Percentiles rank a stretch among this genome's conserved stretches.
Conservation (phyloP, 1,140 invertebrate species). For the Drosophila kikkawai region DNA sequence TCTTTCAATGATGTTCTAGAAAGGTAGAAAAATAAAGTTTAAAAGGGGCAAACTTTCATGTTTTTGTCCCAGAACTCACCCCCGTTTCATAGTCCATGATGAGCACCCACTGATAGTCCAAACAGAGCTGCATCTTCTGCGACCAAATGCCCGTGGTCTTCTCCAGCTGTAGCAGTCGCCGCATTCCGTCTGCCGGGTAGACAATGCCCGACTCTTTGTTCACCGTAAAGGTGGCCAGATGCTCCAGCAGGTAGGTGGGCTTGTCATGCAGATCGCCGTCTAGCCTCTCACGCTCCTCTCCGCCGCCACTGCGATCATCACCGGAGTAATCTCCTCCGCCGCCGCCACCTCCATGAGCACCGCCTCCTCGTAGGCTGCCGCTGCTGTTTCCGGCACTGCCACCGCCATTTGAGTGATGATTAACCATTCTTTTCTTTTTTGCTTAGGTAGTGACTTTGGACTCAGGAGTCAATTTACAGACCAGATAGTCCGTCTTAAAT, state of each 20-base stretch:
- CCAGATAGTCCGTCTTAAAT: slow-evolving; percentile 1
- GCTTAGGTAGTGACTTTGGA: not conserved
- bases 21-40: slow-evolving; percentile 33
- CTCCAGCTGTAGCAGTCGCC: slow-evolving; percentile 96
- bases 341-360: slow-evolving; percentile 65
- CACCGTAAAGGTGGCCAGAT: slow-evolving; percentile 98
- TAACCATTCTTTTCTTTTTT: slow-evolving; percentile 53
- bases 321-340: slow-evolving; percentile 78
- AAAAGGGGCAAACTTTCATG: too few relatives aligned
- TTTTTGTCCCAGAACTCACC: slow-evolving; percentile 87
- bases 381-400: slow-evolving; percentile 73
- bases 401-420: slow-evolving; percentile 75
- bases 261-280: slow-evolving; percentile 86
- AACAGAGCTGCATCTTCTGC: slow-evolving; percentile 97
- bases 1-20: slow-evolving; percentile 96
- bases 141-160: slow-evolving; percentile 98
- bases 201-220: slow-evolving; percentile 94
- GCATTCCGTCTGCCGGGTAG: slow-evolving; percentile 97
- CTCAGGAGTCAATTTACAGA: not conserved
- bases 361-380: slow-evolving; percentile 49
- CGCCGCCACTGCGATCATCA: slow-evolving; percentile 78
- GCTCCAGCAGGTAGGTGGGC: slow-evolving; percentile 95
- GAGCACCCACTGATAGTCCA: slow-evolving; percentile 95
- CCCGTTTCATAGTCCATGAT: slow-evolving; percentile 98
- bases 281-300: slow-evolving; percentile 73